Evolutionary conservation across 2,113 vertebrate species (phyloP).

Genomic region (Emydocephalus ijimae): DNA sequence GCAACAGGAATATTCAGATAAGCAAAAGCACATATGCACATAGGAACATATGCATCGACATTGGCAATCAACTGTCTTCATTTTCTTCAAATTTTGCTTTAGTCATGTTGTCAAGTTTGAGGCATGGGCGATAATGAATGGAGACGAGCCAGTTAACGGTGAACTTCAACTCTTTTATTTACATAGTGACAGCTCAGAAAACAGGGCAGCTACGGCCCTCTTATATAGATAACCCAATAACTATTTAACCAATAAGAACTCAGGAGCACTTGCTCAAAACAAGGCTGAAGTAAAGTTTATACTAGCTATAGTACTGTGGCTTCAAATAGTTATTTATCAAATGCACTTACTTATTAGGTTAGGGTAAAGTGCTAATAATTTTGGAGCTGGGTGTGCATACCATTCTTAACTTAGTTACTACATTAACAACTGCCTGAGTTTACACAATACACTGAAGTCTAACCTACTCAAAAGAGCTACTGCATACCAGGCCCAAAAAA

Average conservation of each 20-base stretch:
- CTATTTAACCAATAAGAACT: too few species aligned
- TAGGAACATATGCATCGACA: not conserved
- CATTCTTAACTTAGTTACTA: not conserved
- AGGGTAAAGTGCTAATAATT: not conserved
- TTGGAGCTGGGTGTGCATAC: not conserved
- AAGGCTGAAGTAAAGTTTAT: not conserved
- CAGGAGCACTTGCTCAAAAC: too few species aligned
- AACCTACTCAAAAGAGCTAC: not conserved
- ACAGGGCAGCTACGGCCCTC: too few species aligned
- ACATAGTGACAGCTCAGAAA: too few species aligned
- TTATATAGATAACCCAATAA: too few species aligned
- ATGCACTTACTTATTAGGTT: not conserved
- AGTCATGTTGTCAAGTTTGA: too few species aligned
- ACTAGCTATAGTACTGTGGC: not conserved
- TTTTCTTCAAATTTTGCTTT: not conserved
- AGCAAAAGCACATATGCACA: not conserved
- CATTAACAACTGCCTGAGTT: not conserved
- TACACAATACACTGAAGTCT: not conserved
- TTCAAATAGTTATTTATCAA: not conserved
- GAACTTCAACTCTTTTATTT: too few species aligned
- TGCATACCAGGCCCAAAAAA: not conserved
- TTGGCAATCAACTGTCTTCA: slow-evolving; percentile 15
- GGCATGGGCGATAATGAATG: too few species aligned
- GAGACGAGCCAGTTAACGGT: too few species aligned
- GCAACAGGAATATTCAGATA: not conserved